Conservation (phyloP, 2,888 invertebrate species). For the Mimumesa dahlbomi region DNA sequence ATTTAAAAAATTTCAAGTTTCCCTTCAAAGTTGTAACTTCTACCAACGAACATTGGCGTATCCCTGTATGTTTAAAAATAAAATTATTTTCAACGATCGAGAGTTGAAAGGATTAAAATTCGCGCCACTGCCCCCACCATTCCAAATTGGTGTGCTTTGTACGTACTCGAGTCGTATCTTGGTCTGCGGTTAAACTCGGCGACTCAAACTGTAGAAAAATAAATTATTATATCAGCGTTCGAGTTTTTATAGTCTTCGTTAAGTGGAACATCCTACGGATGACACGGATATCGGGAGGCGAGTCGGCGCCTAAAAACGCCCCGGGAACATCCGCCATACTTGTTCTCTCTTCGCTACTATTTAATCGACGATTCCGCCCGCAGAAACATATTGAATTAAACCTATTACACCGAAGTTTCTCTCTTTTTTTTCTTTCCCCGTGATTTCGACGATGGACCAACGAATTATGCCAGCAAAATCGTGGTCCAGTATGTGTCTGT, state of each 20-base stretch:
- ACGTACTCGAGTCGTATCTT: slow-evolving; percentile 50
- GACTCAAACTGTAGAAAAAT: slow-evolving; percentile 75
- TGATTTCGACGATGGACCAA: no score
- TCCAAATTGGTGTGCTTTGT: slow-evolving; percentile 43
- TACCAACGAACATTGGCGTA: no score
- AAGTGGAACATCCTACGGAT: slow-evolving; percentile 5
- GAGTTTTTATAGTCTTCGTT: slow-evolving; percentile 11
- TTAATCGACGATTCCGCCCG: slow-evolving; percentile 10
- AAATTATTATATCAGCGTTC: slow-evolving; percentile 68
- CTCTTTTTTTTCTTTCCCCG: not conserved
- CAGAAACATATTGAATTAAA: slow-evolving; percentile 30
- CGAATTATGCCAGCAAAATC: not conserved
- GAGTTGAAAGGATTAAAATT: slow-evolving; percentile 36
- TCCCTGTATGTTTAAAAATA: no score
- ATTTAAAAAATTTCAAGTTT: no score
- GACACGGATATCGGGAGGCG: slow-evolving; percentile 2
- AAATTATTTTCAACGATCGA: no score
- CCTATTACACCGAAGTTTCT: no score
- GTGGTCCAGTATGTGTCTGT: no score
- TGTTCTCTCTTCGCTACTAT: not conserved
- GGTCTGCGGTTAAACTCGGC: slow-evolving; percentile 68
- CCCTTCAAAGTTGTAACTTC: no score
- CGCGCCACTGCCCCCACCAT: not conserved
- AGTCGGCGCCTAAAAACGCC: slow-evolving; percentile 15
- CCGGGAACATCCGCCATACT: slow-evolving; percentile 5